These are phyloP conservation scores for Patiria miniata DNA, from an alignment of 35 echinoderm and acorn worm genomes.

Conservation along the genomic window DNA sequence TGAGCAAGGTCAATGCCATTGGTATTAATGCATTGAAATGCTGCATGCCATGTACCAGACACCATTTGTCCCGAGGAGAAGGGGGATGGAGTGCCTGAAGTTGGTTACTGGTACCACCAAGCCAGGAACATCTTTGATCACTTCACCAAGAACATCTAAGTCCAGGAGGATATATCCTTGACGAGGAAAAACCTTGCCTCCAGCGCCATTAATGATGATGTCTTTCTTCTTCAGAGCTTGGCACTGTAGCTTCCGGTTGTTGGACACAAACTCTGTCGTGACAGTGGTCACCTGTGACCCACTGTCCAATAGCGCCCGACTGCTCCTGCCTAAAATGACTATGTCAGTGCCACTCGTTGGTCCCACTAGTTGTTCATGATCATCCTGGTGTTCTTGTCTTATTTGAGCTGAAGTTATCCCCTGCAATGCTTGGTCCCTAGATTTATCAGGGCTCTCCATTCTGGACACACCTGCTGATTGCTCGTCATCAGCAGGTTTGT, in stretches of 20 bases:
- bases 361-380: no score
- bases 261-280: not conserved
- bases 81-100: not conserved
- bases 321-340: no score
- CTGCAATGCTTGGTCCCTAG: no score
- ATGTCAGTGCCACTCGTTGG: no score
- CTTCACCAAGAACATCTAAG: not conserved
- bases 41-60: not conserved
- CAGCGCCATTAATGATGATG: not conserved
- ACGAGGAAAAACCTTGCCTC: not conserved
- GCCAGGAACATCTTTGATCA: not conserved
- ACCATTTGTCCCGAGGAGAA: not conserved
- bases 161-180: not conserved
- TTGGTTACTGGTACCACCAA: constrained; percentile 1
- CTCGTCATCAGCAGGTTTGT: not conserved
- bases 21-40: not conserved
- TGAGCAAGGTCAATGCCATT: not conserved
- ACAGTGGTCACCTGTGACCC: not conserved
- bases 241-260: not conserved
- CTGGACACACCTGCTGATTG: not conserved
- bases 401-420: no score
- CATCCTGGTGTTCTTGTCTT: no score
- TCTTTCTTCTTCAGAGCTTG: not conserved
- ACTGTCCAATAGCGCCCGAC: no score
- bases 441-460: no score